phyloP scores from a whole-genome alignment of 2,113 vertebrate species.

The Plestiodon gilberti region DNA sequence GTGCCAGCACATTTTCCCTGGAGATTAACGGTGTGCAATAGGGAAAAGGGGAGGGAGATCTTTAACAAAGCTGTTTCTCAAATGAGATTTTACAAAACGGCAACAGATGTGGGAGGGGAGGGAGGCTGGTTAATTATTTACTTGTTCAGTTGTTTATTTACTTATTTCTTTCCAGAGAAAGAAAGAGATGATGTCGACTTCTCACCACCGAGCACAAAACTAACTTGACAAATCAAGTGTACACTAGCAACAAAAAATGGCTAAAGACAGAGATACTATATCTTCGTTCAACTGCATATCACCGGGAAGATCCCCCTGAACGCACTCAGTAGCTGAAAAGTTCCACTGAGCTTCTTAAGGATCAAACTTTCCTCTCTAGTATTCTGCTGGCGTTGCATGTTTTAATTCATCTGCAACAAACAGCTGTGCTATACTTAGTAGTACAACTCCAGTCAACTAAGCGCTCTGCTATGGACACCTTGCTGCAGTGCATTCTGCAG shows the following conservation, averaged over 20 bases:
- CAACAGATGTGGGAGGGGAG: constrained; percentile 10
- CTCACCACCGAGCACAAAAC: not conserved
- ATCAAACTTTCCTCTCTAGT: not conserved
- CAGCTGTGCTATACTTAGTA: not conserved
- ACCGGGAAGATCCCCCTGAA: not conserved
- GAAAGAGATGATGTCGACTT: not conserved
- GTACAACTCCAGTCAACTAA: too few species aligned
- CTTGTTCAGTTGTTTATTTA: constrained; percentile 22
- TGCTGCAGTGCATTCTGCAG: not conserved
- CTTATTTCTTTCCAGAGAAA: accelerated
- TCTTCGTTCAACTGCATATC: not conserved
- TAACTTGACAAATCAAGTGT: not conserved
- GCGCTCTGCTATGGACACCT: not conserved
- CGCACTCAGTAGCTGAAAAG: not conserved
- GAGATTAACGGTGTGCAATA: not conserved
- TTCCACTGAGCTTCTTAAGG: not conserved
- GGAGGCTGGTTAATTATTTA: not conserved
- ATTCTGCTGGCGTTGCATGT: not conserved
- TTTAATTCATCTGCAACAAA: not conserved
- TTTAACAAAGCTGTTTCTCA: constrained; percentile 40
- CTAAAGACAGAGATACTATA: not conserved
- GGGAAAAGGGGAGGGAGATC: constrained; percentile 26
- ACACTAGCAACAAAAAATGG: not conserved
- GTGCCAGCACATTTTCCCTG: not conserved
- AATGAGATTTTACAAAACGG: constrained; percentile 42